phyloP scores from a whole-genome alignment of 2,797 vertebrate genomes.

The Cercopithecus diana region DNA sequence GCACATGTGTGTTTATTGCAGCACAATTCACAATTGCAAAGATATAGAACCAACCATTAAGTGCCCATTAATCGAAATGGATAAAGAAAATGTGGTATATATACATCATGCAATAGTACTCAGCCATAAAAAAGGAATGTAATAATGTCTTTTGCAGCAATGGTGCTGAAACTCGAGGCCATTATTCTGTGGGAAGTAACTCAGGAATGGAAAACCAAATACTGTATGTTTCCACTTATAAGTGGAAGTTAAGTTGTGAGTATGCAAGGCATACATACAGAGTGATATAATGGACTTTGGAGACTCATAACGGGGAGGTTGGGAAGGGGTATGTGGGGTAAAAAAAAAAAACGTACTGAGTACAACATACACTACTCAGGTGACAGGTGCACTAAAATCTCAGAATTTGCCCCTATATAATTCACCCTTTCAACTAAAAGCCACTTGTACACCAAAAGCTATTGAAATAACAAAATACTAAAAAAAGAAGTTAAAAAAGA shows the following conservation, averaged over 20 bases:
- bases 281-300: not conserved
- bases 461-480: not conserved
- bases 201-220: too few relatives aligned
- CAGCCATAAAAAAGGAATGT: too few relatives aligned
- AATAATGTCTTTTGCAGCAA: too few relatives aligned
- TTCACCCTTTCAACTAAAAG: not conserved
- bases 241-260: not conserved
- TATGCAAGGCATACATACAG: not conserved
- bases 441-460: not conserved
- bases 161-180: too few relatives aligned
- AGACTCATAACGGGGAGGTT: not conserved
- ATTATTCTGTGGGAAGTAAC: too few relatives aligned
- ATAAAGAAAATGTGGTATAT: too few relatives aligned
- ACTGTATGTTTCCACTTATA: not conserved
- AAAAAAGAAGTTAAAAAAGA: not conserved
- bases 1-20: too few relatives aligned
- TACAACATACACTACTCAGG: not conserved
- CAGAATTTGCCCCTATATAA: not conserved
- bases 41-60: too few relatives aligned
- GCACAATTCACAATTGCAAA: too few relatives aligned
- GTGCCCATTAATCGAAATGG: too few relatives aligned
- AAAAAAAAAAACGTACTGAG: not conserved
- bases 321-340: not conserved
- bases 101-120: too few relatives aligned
- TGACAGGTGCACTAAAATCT: not conserved